Evolutionary conservation across 2,888 invertebrate species (phyloP).

Genomic region (Iselma pallidipennis): DNA sequence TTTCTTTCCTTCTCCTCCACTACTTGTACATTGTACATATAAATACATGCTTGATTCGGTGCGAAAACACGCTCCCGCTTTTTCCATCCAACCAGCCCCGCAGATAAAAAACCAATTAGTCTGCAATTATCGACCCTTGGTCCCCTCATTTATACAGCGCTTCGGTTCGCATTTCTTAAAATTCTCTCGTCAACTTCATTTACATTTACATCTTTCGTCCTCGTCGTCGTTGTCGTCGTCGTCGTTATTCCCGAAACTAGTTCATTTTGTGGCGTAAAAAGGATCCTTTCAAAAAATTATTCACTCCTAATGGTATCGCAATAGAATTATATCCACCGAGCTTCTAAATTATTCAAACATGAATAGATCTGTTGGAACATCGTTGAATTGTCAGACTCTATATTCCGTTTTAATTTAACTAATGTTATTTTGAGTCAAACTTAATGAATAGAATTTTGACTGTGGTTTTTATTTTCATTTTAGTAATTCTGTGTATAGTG

Average conservation of each 20-base stretch:
- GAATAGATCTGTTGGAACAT: background rate
- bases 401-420: too few relatives aligned
- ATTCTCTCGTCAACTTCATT: constrained; percentile 1
- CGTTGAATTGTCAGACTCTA: too few relatives aligned
- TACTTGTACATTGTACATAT: background rate
- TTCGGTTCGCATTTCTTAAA: constrained; percentile 2
- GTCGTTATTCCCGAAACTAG: background rate
- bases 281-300: constrained; percentile 8
- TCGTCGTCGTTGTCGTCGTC: background rate
- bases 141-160: background rate
- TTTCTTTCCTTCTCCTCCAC: background rate
- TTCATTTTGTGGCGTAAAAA: background rate
- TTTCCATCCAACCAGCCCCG: background rate
- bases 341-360: background rate
- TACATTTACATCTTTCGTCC: background rate
- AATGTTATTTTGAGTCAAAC: too few relatives aligned
- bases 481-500: too few relatives aligned
- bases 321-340: background rate
- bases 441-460: too few relatives aligned
- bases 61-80: background rate
- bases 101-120: constrained; percentile 9
- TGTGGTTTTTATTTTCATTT: too few relatives aligned
- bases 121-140: constrained; percentile 9
- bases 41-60: background rate
- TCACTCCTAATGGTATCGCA: background rate